Evolutionary conservation across 2,797 vertebrate genomes (phyloP), one percentile per base, ranked within the genome.

Genomic region (Gadopsis bispinosus): DNA sequence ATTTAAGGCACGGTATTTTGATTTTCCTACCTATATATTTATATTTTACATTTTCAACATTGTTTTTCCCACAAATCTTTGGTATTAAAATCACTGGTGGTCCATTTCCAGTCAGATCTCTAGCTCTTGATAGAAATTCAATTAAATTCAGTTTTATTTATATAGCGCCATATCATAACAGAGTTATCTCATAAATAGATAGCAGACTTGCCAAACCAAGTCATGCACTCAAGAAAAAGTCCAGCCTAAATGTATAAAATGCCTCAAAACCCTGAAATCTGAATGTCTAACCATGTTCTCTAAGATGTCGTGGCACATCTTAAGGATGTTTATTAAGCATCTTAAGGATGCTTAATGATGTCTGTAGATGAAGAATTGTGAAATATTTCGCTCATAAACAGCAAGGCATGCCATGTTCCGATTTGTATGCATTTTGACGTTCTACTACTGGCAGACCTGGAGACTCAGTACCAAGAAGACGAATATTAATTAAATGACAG

Each of bases 31-130:
- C 50, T 22, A 11, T 20, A 51, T 20, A 37, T 37, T 9, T 39
- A 5, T 51, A 26, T 12, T 22, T 51, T 11, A 51, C 12, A 51
- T 12, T 12, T 12, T 51, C 11, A n/a, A n/a, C 43, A 45, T 19
- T 48, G 26, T 20, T 48, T 20, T 9, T 3, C 20, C 45, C 4
- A 20, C 47, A 48, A 51, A 4, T 12, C 22, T 54, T 54, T 16
- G 12, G 2, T 14, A 31, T 62, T 62, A 29, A 65, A 59, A 37
- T 59, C 19, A n/a, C 20, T 20, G 4, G 1, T 39, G 37, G 20
- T 72, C 33, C 65, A 41, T 26, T 79, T 75, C 13, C 29, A 43
- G 22, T 68, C 59, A 66, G 13, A 33, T 48, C 31, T 62, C 19
- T 48, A 31, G 48, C 20, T 61, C 47, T 47, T 29, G 35, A 71